These are phyloP conservation scores for Ormyrus rosae DNA, from an alignment of 2,888 invertebrate genomes.

Conservation along the genomic window DNA sequence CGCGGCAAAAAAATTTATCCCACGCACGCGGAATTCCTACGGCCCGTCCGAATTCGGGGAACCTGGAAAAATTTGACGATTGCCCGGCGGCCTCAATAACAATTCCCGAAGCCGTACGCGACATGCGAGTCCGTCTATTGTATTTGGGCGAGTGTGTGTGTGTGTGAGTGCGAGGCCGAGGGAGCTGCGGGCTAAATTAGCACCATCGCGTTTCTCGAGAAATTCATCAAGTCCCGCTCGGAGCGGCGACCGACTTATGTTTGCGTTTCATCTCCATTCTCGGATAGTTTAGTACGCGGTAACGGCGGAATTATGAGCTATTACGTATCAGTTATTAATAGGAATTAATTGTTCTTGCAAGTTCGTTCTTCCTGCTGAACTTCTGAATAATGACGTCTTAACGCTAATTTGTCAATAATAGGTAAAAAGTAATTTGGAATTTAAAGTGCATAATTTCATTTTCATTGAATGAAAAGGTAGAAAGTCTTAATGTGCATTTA, in stretches of 20 bases:
- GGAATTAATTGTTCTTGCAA: too few species aligned
- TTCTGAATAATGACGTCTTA: too few species aligned
- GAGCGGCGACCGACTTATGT: slow-evolving; percentile 18
- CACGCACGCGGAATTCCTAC: not conserved
- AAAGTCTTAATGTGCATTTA: too few species aligned
- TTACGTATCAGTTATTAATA: slow-evolving; percentile 39
- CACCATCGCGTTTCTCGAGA: not conserved
- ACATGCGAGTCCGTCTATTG: not conserved
- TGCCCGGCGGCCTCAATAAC: too few species aligned
- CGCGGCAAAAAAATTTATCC: too few species aligned
- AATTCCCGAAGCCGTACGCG: not conserved
- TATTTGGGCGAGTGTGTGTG: not conserved
- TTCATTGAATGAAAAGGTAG: too few species aligned
- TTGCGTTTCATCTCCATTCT: slow-evolving; percentile 45
- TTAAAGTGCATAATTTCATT: not conserved
- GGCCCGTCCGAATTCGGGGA: too few species aligned
- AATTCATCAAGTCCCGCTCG: slow-evolving; percentile 21
- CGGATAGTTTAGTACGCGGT: slow-evolving; percentile 27
- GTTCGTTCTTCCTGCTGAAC: too few species aligned
- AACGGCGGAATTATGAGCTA: slow-evolving; percentile 27
- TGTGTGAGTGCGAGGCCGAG: too few species aligned
- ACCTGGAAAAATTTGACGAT: not conserved
- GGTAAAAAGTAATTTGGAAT: not conserved
- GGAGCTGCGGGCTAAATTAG: slow-evolving; percentile 1
- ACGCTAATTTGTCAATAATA: too few species aligned